Conservation (phyloP, 1,140 invertebrate genomes). For the Drosophila chauvacae region DNA sequence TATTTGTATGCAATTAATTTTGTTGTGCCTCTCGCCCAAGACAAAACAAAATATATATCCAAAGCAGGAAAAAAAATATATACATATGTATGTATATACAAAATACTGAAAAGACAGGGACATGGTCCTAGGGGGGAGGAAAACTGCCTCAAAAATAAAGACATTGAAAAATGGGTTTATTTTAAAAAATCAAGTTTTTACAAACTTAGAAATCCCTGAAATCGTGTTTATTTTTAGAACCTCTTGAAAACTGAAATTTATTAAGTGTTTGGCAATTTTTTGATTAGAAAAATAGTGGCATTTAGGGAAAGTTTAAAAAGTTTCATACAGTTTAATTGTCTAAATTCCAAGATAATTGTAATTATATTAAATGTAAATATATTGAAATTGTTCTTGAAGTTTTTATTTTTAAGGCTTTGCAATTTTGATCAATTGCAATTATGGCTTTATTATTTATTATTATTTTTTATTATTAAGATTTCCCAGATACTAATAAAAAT, state of each 20-base stretch:
- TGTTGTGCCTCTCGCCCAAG: conserved; percentile 23
- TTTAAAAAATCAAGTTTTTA: no score
- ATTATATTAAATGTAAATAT: not conserved
- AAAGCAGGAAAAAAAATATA: not conserved
- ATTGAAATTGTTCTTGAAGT: not conserved
- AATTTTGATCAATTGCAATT: no score
- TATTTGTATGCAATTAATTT: conserved; percentile 81
- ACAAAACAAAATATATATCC: conserved; percentile 22
- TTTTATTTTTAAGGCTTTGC: no score
- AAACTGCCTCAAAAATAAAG: not conserved
- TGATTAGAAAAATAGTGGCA: no score
- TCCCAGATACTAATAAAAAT: no score
- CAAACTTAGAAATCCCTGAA: not conserved
- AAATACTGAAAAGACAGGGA: not conserved
- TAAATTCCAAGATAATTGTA: not conserved
- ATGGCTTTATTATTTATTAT: no score
- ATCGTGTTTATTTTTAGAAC: not conserved
- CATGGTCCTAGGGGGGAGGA: not conserved
- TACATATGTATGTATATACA: not conserved
- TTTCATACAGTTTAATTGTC: not conserved
- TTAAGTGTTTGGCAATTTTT: no score
- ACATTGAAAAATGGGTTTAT: no score
- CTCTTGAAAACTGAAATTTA: no score
- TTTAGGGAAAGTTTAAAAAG: not conserved
- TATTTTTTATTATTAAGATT: no score